Percentiles rank a stretch among this genome's conserved stretches.
phyloP scores from a whole-genome alignment of 2,888 invertebrate genomes.

The Drosophila mettleri region DNA sequence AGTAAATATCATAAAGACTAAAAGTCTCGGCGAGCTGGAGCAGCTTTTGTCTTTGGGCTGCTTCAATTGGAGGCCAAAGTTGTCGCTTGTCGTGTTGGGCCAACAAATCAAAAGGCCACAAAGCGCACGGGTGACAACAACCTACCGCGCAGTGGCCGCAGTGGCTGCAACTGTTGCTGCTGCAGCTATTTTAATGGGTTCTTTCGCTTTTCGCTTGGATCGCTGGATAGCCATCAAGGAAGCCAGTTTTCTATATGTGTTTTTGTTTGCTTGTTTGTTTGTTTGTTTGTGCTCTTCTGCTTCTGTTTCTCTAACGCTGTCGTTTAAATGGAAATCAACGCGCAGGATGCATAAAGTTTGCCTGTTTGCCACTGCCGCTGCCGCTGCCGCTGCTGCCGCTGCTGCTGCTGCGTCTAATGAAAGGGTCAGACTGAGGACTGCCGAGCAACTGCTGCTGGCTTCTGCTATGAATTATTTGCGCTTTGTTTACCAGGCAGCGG shows the following conservation, averaged over 20 bases:
- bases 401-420: slow-evolving; percentile 72
- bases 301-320: slow-evolving; percentile 71
- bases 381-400: slow-evolving; percentile 60
- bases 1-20: not conserved
- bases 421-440: slow-evolving; percentile 67
- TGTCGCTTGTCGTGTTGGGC: slow-evolving; percentile 67
- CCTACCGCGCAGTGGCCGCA: slow-evolving; percentile 59
- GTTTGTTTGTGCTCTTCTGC: slow-evolving; percentile 25
- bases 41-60: slow-evolving; percentile 1
- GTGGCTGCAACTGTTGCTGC: slow-evolving; percentile 34
- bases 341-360: slow-evolving; percentile 79
- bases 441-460: slow-evolving; percentile 29
- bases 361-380: slow-evolving; percentile 59
- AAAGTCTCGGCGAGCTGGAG: not conserved
- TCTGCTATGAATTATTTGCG: slow-evolving; percentile 77
- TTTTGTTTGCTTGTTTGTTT: slow-evolving; percentile 14
- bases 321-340: slow-evolving; percentile 81
- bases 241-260: slow-evolving; percentile 58
- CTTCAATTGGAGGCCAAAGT: slow-evolving; percentile 65
- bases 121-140: slow-evolving; percentile 65
- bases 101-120: slow-evolving; percentile 61
- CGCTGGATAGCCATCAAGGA: slow-evolving; percentile 78
- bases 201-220: slow-evolving; percentile 74
- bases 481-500: slow-evolving; percentile 65
- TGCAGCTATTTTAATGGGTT: slow-evolving; percentile 77